phyloP scores from a whole-genome alignment of 2,797 vertebrate genomes.

The Pampus argenteus region DNA sequence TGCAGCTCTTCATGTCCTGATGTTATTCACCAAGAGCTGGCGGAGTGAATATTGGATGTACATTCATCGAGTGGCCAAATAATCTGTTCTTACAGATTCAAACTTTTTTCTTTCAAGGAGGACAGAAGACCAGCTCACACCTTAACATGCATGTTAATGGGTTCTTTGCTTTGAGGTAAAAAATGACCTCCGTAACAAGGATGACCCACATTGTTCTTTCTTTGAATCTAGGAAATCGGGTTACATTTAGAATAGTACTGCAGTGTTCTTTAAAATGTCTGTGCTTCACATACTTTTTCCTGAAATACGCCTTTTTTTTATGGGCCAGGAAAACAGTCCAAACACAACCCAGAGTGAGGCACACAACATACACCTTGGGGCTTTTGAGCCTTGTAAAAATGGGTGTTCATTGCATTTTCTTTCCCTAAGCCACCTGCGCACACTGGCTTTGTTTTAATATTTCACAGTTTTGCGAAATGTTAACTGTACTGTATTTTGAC shows the following conservation, averaged over 20 bases:
- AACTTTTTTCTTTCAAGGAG: neutral
- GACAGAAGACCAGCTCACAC: neutral
- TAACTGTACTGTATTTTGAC: constrained; percentile 34
- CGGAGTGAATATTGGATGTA: neutral
- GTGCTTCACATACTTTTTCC: constrained; percentile 31
- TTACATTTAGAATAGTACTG: constrained; percentile 22
- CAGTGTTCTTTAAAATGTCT: constrained; percentile 27
- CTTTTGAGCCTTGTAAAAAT: constrained; percentile 56
- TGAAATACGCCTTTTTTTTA: constrained; percentile 53
- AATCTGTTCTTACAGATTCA: neutral
- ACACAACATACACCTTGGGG: constrained; percentile 40
- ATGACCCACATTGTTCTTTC: constrained; percentile 40
- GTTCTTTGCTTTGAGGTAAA: constrained; percentile 29
- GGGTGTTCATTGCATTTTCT: constrained; percentile 46
- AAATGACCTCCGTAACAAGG: constrained; percentile 17
- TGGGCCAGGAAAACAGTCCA: constrained; percentile 40
- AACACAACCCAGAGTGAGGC: constrained; percentile 49
- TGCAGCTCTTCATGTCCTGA: neutral
- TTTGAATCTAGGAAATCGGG: constrained; percentile 23
- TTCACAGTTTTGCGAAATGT: constrained; percentile 30
- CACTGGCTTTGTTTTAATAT: constrained; percentile 34
- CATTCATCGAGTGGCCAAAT: neutral
- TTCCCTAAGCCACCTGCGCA: constrained; percentile 43
- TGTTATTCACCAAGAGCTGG: neutral
- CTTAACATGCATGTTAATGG: neutral